A percentile compares a stretch with the other conserved stretches of the same genome.
Conservation (phyloP, 2,797 vertebrate genomes). For the Anguilla obscura region DNA sequence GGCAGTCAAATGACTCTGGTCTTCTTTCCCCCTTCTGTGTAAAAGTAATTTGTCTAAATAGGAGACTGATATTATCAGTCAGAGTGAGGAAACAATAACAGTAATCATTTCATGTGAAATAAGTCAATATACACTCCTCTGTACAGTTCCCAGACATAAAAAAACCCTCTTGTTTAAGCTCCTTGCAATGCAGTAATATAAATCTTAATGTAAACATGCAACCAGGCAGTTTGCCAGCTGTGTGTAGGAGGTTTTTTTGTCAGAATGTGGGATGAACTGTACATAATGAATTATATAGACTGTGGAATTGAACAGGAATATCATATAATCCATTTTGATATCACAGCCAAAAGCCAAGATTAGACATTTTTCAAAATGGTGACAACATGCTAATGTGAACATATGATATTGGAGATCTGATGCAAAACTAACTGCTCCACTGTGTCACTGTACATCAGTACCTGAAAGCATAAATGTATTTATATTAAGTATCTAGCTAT, state of each 20-base stretch:
- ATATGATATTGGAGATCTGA: background rate
- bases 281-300: background rate
- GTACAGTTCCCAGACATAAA: constrained; percentile 1
- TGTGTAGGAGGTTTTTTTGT: background rate
- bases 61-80: background rate
- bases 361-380: background rate
- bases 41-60: constrained; percentile 19
- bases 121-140: background rate
- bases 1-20: background rate
- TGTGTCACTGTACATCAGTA: background rate
- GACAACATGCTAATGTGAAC: background rate
- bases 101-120: constrained; percentile 7
- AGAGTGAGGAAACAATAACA: background rate
- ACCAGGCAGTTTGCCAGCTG: background rate
- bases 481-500: background rate
- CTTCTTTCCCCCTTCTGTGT: background rate
- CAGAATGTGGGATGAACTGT: background rate
- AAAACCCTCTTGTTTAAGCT: background rate
- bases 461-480: background rate
- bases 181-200: background rate
- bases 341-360: background rate
- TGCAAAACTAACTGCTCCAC: background rate
- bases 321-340: constrained; percentile 5
- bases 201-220: constrained; percentile 9
- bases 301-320: background rate